Evolutionary conservation across 2,113 vertebrate species (phyloP).

Genomic region (Pterocles orientalis): DNA sequence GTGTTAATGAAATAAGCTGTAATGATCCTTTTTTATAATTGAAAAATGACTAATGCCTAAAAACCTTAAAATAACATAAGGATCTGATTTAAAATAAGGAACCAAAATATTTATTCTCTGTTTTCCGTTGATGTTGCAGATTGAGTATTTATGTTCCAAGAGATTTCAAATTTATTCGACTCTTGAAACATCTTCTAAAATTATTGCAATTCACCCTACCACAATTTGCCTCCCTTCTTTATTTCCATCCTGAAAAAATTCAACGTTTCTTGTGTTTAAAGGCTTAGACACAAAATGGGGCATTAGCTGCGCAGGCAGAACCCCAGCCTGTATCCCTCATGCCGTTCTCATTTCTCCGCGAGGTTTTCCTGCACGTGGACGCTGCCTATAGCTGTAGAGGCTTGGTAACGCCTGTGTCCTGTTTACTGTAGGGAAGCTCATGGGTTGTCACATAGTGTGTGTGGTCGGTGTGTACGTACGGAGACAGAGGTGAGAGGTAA

Average conservation of each 20-base stretch:
- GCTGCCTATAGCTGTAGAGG: accelerated
- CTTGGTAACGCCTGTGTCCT: accelerated
- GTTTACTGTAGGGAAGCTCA: accelerated
- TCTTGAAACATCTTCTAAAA: background rate
- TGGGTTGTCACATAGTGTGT: background rate
- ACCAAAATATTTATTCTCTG: background rate
- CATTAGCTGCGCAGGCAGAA: background rate
- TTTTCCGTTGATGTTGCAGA: background rate
- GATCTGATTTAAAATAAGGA: background rate
- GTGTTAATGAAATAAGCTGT: background rate
- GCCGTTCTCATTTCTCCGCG: accelerated
- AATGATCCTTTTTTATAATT: background rate
- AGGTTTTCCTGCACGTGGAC: background rate
- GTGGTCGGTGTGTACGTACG: accelerated
- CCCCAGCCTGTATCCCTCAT: background rate
- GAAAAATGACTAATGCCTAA: background rate
- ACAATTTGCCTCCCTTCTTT: background rate
- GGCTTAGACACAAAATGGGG: background rate
- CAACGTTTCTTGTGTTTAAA: background rate
- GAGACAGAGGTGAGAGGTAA: background rate
- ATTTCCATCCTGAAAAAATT: background rate
- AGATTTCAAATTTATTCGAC: background rate
- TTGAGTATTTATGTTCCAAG: background rate
- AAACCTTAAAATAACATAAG: background rate
- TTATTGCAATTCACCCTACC: accelerated